phyloP scores from a whole-genome alignment of 2,113 vertebrate genomes.

The Procavia capensis region DNA sequence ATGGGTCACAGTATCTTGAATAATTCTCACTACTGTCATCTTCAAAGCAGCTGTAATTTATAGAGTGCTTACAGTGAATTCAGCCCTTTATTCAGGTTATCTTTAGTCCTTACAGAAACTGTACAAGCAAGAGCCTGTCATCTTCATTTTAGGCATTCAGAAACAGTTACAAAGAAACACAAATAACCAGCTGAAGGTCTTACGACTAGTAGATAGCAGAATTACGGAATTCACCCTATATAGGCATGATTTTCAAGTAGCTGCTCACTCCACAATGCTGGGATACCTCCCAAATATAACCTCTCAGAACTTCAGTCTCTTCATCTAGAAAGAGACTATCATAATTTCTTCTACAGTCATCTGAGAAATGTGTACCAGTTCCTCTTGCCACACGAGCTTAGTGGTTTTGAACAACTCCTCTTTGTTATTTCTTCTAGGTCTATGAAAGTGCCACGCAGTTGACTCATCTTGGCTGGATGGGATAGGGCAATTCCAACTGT shows the following conservation, averaged over 20 bases:
- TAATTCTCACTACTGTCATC: background rate
- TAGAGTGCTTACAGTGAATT: background rate
- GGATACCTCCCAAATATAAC: background rate
- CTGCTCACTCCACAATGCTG: background rate
- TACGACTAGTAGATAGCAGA: background rate
- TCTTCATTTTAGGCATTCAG: background rate
- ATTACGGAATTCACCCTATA: background rate
- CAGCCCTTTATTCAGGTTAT: background rate
- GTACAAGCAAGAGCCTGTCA: conserved; percentile 27
- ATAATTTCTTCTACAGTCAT: background rate
- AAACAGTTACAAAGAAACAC: conserved; percentile 26
- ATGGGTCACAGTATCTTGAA: background rate
- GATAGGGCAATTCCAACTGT: background rate
- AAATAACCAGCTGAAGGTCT: background rate
- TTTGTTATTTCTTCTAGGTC: background rate
- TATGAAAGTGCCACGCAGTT: background rate
- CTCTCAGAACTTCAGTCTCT: conserved; percentile 22
- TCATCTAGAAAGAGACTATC: conserved; percentile 9
- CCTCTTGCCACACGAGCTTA: conserved; percentile 7
- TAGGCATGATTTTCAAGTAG: background rate
- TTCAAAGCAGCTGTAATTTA: background rate
- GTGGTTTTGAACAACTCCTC: background rate
- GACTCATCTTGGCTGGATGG: background rate
- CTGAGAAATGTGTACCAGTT: background rate
- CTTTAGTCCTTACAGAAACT: conserved; percentile 4